A percentile compares a stretch with the other conserved stretches of the same genome.
Evolutionary conservation across 2,888 invertebrate genomes (phyloP).

Genomic region (Cantharis lateralis): DNA sequence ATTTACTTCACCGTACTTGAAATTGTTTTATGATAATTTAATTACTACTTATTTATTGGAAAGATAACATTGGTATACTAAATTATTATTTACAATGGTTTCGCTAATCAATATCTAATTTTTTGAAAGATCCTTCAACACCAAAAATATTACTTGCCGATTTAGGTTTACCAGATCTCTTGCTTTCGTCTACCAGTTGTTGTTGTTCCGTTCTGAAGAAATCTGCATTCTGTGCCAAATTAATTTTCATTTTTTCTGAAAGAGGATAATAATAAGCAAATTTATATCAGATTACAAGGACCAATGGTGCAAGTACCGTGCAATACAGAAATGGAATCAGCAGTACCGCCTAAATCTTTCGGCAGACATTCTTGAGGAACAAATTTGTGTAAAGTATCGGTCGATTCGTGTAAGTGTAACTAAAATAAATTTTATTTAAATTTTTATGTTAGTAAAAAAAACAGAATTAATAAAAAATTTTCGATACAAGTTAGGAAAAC

Average conservation of each 20-base stretch:
- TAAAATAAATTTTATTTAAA: not conserved
- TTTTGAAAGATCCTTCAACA: slow-evolving; percentile 73
- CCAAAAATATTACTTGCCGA: slow-evolving; percentile 65
- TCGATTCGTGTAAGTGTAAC: not conserved
- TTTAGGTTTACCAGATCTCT: slow-evolving; percentile 66
- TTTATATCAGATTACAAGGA: not conserved
- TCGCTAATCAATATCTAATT: slow-evolving; percentile 67
- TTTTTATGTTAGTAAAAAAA: too few relatives aligned
- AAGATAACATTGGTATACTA: not conserved
- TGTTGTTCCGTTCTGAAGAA: slow-evolving; percentile 58
- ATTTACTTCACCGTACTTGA: too few relatives aligned
- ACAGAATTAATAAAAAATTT: too few relatives aligned
- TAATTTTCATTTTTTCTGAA: slow-evolving; percentile 36
- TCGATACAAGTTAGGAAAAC: too few relatives aligned
- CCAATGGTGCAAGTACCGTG: slow-evolving; percentile 28
- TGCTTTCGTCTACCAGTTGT: slow-evolving; percentile 61
- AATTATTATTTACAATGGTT: not conserved
- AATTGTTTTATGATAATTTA: too few relatives aligned
- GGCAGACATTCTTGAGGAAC: slow-evolving; percentile 38
- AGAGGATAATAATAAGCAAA: not conserved
- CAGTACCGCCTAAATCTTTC: slow-evolving; percentile 38
- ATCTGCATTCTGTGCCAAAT: slow-evolving; percentile 44
- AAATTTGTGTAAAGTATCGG: slow-evolving; percentile 41
- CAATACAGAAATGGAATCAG: slow-evolving; percentile 35
- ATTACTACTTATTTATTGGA: not conserved